Evolutionary conservation across 2,888 invertebrate species (phyloP).

Genomic region (Caenorhabditis becei): DNA sequence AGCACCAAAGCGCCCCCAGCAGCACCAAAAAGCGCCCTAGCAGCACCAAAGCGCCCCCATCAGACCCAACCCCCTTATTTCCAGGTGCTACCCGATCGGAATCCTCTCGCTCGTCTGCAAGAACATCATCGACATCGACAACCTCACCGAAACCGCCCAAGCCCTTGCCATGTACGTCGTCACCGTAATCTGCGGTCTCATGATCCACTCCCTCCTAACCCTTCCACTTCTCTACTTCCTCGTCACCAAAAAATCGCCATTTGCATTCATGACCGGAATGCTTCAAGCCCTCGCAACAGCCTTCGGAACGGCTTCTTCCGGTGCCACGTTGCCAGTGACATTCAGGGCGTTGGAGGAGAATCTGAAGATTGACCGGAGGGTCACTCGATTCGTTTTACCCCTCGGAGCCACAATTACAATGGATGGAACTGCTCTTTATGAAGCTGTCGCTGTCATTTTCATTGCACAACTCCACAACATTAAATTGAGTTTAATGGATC

Average conservation of each 20-base stretch:
- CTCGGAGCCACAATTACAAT: slow-evolving; percentile 96
- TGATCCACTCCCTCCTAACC: slow-evolving; percentile 93
- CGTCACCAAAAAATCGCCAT: slow-evolving; percentile 85
- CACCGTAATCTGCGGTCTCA: slow-evolving; percentile 92
- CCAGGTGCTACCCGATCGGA: slow-evolving; percentile 87
- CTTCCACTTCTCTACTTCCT: slow-evolving; percentile 91
- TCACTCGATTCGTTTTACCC: slow-evolving; percentile 95
- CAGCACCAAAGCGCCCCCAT: no score
- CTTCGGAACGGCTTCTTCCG: slow-evolving; percentile 92
- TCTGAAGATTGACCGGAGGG: slow-evolving; percentile 88
- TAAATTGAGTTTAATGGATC: slow-evolving; percentile 90
- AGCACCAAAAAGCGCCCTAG: no score
- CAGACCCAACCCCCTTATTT: slow-evolving; percentile 33
- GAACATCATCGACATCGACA: slow-evolving; percentile 86
- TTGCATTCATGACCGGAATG: slow-evolving; percentile 84
- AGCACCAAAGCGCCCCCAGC: no score
- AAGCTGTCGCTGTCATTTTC: slow-evolving; percentile 97
- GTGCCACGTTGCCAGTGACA: slow-evolving; percentile 95
- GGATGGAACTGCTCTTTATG: slow-evolving; percentile 87
- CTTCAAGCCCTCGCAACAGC: slow-evolving; percentile 95
- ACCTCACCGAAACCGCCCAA: slow-evolving; percentile 86
- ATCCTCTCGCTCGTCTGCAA: slow-evolving; percentile 87
- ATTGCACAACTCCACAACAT: slow-evolving; percentile 93
- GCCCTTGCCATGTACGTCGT: slow-evolving; percentile 93
- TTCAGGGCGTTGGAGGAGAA: slow-evolving; percentile 92